Evolutionary conservation across 2,888 invertebrate genomes (phyloP), one percentile per base, ranked within the genome.

Genomic region (Embidobia sp.): DNA sequence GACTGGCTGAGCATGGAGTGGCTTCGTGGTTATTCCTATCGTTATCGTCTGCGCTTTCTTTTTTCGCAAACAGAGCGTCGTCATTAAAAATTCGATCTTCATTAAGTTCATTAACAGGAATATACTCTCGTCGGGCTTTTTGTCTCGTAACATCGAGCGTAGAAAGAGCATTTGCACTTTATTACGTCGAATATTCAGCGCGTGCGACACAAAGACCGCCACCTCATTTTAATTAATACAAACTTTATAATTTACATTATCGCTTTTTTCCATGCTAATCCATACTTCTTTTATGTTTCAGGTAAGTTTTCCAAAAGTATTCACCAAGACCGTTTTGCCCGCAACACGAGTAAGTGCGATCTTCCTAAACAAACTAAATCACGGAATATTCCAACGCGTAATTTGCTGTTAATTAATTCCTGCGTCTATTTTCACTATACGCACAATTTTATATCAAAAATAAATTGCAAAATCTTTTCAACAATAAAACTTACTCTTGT

Each of bases 71-170:
- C 59, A 67, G 8, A 48, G 49, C 53, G 48, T 22, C 51, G 67
- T 53, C 74, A 66, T 75, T 67, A 59, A 74, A 67, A 75, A 75
- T 61, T 75, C 74, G 61, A 63, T 69, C 75, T 75, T 75, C 67
- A 53, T 75, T 75, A 67, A 61, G 26, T 75, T 75, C 53, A 75
- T 67, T 67, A 67, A 67, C 66, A 61, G 40, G 40, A 75, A 59
- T 75, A 33, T 11, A 59, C 51, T 66, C 19, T 53, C 31, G 35
- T 22, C 59, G 31, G 11, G 19, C 29, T 66, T 59, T 57, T 57
- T 37, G 70, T 51, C 63, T 18, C 63, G 3, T 42, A 26, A 42
- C 33, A 69, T 33, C 33, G 33, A 55, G 51, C 48, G 37, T 26
- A 33, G n/a, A 57, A 67, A 35, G 31, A 57, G 42, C 26, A 49